These are phyloP conservation scores for Zeugodacus cucurbitae DNA, from an alignment of 1,140 invertebrate genomes.

Conservation along the genomic window DNA sequence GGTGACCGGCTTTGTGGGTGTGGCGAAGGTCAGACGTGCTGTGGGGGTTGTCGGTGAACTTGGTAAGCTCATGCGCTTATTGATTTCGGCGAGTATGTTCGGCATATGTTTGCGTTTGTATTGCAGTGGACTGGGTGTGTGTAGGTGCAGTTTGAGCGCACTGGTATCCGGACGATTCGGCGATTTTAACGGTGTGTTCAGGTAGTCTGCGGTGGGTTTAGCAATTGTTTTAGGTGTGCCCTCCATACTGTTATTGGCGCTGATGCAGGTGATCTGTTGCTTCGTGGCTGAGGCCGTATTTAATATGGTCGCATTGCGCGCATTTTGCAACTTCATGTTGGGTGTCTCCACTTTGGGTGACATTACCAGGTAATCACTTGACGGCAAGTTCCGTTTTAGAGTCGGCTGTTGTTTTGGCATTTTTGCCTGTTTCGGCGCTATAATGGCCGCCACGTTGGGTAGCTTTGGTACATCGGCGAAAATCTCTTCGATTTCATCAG, in stretches of 20 bases:
- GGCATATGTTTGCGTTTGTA: conserved; percentile 59
- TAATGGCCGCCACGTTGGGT: conserved; percentile 70
- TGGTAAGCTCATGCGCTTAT: conserved; percentile 54
- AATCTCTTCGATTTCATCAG: conserved; percentile 64
- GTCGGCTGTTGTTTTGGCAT: conserved; percentile 40
- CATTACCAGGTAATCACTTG: conserved; percentile 51
- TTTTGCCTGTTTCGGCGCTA: conserved; percentile 64
- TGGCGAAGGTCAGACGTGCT: conserved; percentile 43
- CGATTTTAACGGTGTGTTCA: background rate
- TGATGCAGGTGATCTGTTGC: background rate
- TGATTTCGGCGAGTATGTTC: conserved; percentile 60
- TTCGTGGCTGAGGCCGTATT: background rate
- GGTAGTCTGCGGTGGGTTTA: background rate
- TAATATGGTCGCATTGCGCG: background rate
- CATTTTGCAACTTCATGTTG: conserved; percentile 17
- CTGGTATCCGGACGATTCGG: background rate
- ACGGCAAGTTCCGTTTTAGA: conserved; percentile 54
- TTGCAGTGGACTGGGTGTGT: conserved; percentile 19
- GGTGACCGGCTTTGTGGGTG: conserved; percentile 41
- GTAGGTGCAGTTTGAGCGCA: conserved; percentile 18
- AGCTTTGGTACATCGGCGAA: conserved; percentile 69
- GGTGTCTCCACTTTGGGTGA: conserved; percentile 45
- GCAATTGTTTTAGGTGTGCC: background rate
- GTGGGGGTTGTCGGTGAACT: conserved; percentile 52
- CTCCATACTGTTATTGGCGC: background rate